phyloP scores from a whole-genome alignment of 2,888 invertebrate species.

The Lasioglossum villosulum region DNA sequence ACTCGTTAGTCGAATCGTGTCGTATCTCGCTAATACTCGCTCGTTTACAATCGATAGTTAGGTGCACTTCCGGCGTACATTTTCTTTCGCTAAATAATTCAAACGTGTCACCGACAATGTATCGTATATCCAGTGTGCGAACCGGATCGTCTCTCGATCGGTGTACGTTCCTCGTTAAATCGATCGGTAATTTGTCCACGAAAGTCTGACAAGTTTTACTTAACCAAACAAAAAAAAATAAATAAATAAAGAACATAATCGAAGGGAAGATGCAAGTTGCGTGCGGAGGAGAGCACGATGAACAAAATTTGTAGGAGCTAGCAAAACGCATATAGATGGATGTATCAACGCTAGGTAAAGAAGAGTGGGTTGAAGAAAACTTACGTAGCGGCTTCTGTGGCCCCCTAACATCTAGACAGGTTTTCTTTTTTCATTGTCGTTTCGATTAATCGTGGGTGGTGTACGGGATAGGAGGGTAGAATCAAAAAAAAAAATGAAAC shows the following conservation, averaged over 20 bases:
- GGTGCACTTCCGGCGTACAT: background rate
- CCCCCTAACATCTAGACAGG: slow-evolving; percentile 36
- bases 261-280: slow-evolving; percentile 45
- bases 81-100: slow-evolving; percentile 18
- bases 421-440: slow-evolving; percentile 27
- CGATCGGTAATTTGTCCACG: slow-evolving; percentile 36
- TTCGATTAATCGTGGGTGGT: slow-evolving; percentile 44
- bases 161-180: background rate
- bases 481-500: slow-evolving; percentile 34
- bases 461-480: slow-evolving; percentile 50
- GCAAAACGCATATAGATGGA: slow-evolving; percentile 47
- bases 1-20: slow-evolving; percentile 17
- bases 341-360: slow-evolving; percentile 57
- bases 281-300: slow-evolving; percentile 56
- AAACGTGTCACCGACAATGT: slow-evolving; percentile 10
- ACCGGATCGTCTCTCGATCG: background rate
- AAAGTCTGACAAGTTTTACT: slow-evolving; percentile 14
- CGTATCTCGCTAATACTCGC: slow-evolving; percentile 24
- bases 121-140: background rate
- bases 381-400: slow-evolving; percentile 44
- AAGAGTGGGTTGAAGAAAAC: slow-evolving; percentile 41
- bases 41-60: slow-evolving; percentile 13
- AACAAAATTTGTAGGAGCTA: slow-evolving; percentile 53
- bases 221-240: background rate
- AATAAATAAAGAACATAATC: slow-evolving; percentile 33